phyloP scores from a whole-genome alignment of 2,113 vertebrate genomes.

The Vidua chalybeata region DNA sequence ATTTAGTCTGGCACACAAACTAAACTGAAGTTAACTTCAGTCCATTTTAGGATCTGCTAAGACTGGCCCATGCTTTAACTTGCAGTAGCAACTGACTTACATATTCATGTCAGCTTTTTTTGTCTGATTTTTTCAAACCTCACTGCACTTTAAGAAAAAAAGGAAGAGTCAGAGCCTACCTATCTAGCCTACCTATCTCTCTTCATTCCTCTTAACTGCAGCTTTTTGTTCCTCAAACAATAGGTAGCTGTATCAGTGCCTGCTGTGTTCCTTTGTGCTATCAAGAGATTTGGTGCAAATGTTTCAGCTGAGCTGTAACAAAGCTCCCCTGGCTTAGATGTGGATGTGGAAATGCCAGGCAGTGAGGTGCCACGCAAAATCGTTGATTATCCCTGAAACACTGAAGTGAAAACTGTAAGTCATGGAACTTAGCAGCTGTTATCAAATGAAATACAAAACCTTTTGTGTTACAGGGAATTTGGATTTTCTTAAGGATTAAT shows the following conservation, averaged over 20 bases:
- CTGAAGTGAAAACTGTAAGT: background rate
- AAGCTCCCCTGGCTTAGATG: background rate
- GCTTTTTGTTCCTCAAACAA: background rate
- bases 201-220: background rate
- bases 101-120: background rate
- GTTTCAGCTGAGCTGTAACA: background rate
- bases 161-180: background rate
- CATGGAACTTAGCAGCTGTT: background rate
- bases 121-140: background rate
- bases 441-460: background rate
- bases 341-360: background rate
- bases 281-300: background rate
- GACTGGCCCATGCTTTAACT: conserved; percentile 5
- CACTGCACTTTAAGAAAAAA: background rate
- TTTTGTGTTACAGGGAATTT: background rate
- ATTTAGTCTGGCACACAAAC: background rate
- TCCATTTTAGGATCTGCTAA: background rate
- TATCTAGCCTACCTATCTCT: background rate
- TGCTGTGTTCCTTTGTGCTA: background rate
- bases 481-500: background rate
- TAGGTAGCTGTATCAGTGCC: background rate
- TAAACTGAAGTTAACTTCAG: background rate
- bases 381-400: background rate
- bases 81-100: background rate
- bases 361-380: background rate